These are phyloP conservation scores for Mungos mungo DNA, from an alignment of 2,113 vertebrate genomes.

Conservation along the genomic window DNA sequence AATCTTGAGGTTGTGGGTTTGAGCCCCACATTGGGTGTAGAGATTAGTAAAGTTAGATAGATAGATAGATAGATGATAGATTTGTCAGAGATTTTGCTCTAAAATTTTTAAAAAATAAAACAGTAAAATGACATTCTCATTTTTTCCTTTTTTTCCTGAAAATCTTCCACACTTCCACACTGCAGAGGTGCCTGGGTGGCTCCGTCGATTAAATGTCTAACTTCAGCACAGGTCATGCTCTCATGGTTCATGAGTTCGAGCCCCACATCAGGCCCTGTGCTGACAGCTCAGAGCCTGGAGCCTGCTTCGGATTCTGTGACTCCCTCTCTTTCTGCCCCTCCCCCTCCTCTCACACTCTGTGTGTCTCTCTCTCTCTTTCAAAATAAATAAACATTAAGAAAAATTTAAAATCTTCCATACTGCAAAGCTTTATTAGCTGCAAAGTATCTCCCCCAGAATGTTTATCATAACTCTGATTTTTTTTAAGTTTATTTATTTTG, in stretches of 20 bases:
- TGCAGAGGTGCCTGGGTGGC: too few relatives aligned
- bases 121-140: background rate
- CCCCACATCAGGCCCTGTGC: too few relatives aligned
- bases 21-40: background rate
- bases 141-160: background rate
- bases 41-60: background rate
- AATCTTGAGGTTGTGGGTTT: background rate
- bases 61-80: background rate
- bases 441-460: background rate
- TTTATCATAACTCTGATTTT: background rate
- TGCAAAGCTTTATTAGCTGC: background rate
- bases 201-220: too few relatives aligned
- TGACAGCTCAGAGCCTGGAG: too few relatives aligned
- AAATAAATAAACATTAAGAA: too few relatives aligned
- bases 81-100: background rate
- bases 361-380: too few relatives aligned
- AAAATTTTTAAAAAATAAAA: background rate
- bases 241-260: too few relatives aligned
- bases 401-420: background rate
- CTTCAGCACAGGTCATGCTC: too few relatives aligned
- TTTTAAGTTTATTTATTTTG: too few relatives aligned
- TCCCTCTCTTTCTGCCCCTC: too few relatives aligned
- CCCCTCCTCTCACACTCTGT: too few relatives aligned
- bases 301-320: too few relatives aligned
- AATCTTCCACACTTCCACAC: background rate